These are phyloP conservation scores for Cyanoramphus novaezelandiae DNA, from an alignment of 2,113 vertebrate genomes.

Conservation along the genomic window DNA sequence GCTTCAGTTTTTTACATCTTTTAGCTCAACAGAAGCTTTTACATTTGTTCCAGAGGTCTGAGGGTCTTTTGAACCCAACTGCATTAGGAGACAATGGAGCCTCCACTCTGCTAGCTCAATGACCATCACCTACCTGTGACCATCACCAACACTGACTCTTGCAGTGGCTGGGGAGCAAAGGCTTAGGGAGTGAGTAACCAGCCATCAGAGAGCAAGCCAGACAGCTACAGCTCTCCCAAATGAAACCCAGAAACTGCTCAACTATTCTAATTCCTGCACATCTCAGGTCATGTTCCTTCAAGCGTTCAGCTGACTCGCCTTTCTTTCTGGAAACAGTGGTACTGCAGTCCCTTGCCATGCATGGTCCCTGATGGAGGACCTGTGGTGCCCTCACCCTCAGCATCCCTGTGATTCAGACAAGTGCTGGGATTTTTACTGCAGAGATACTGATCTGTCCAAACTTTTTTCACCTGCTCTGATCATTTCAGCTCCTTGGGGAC, in stretches of 20 bases:
- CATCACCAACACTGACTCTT: rapidly evolving
- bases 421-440: constrained; percentile 11
- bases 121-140: background rate
- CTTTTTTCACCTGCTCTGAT: constrained; percentile 73
- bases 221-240: background rate
- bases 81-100: background rate
- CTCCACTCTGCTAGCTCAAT: background rate
- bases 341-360: background rate
- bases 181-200: background rate
- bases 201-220: background rate
- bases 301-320: constrained; percentile 34
- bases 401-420: constrained; percentile 25
- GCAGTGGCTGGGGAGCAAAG: background rate
- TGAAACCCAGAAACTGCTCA: constrained; percentile 17
- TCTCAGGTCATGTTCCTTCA: constrained; percentile 44
- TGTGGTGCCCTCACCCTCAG: background rate
- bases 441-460: constrained; percentile 47
- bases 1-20: background rate
- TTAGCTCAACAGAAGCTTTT: background rate
- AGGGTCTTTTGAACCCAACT: background rate
- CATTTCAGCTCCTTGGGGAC: constrained; percentile 61
- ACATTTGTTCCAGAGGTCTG: background rate
- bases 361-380: background rate
- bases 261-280: constrained; percentile 1
- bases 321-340: background rate